Base-by-base conservation (phyloP, 2,888 invertebrate genomes). In the Perizoma affinitatum region DNA sequence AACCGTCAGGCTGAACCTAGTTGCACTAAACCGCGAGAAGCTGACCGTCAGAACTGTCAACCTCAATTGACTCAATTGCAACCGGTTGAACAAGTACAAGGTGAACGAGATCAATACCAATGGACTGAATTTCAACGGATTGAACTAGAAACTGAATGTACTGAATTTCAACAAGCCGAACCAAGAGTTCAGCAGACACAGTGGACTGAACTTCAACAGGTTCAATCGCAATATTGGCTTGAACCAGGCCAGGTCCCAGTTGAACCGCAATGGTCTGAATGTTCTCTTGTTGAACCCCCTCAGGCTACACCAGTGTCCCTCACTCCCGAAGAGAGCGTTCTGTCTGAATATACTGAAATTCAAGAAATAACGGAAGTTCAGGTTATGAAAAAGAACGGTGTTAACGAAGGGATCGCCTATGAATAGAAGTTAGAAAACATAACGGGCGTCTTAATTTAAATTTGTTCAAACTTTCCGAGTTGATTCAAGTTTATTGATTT, bases 371-470 rank as follows among this genome's bases (percentile, higher is more conserved):
- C 52, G 1, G 51, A 61, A 41, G 52, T 56, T 22, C 46, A 38
- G 10, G 55, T 56, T n/a, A 47, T 61, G 0, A 41, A 51, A 35
- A 55, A 61, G 47, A 55, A 52, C 22, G 40, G 44, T n/a, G 44
- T 52, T 6, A 56, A 56, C 35, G 55, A 61, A 52, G 60, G 56
- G 48, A 52, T 56, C 4, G 44, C 44, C 22, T 51, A 61, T 22
- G 56, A 45, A 6, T 11, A 51, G 11, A 9, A 38, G 38, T 38
- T 38, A 38, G 38, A 38, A 38, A 38, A 38, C 6, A 3, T 22
- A 22, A 22, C 22, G n/a, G n/a, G n/a, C n/a, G n/a, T n/a, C 3
- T 22, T 22, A 22, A 22, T 3, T 22, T 22, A 3, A 22, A 22
- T 22, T 22, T 22, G 22, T 22, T 22, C 22, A 22, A 22, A 22